Conservation (phyloP, 2,797 vertebrate genomes). For the Loris lydekkerianus region DNA sequence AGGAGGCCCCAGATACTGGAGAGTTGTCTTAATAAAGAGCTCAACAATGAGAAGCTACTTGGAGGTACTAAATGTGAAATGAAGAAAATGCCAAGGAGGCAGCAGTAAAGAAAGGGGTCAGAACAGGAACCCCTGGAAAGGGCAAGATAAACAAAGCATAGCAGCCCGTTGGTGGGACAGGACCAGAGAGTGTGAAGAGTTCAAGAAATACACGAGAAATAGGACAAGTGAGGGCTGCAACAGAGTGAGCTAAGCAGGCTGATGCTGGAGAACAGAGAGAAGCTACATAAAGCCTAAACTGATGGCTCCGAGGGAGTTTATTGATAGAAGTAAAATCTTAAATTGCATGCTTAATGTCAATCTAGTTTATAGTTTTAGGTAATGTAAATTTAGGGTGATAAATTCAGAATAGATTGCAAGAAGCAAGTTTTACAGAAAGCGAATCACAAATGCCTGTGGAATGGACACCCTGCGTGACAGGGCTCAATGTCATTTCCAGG, state of each 20-base stretch:
- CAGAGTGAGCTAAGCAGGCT: not conserved
- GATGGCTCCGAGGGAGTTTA: conserved; percentile 84
- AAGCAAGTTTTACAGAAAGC: conserved; percentile 78
- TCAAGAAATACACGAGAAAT: not conserved
- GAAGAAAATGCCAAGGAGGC: not conserved
- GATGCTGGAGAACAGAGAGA: not conserved
- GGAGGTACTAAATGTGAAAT: not conserved
- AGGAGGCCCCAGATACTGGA: not conserved
- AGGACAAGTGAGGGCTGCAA: not conserved
- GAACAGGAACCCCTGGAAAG: not conserved
- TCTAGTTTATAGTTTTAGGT: conserved; percentile 84
- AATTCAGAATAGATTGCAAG: conserved; percentile 86
- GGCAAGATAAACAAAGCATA: not conserved
- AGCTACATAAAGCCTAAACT: conserved; percentile 55
- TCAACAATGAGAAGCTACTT: not conserved
- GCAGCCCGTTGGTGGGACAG: not conserved
- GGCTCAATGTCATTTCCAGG: conserved; percentile 35
- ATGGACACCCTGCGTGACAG: conserved; percentile 61
- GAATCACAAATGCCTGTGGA: conserved; percentile 63
- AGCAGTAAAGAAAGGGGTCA: not conserved
- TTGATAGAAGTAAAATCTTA: conserved; percentile 83
- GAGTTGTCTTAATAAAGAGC: conserved; percentile 40
- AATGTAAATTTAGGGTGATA: conserved; percentile 84
- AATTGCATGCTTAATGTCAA: conserved; percentile 82
- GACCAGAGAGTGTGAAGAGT: not conserved